A percentile compares a stretch with the other conserved stretches of the same genome.
Evolutionary conservation across 2,797 vertebrate genomes (phyloP).

Genomic region (Pempheris klunzingeri): DNA sequence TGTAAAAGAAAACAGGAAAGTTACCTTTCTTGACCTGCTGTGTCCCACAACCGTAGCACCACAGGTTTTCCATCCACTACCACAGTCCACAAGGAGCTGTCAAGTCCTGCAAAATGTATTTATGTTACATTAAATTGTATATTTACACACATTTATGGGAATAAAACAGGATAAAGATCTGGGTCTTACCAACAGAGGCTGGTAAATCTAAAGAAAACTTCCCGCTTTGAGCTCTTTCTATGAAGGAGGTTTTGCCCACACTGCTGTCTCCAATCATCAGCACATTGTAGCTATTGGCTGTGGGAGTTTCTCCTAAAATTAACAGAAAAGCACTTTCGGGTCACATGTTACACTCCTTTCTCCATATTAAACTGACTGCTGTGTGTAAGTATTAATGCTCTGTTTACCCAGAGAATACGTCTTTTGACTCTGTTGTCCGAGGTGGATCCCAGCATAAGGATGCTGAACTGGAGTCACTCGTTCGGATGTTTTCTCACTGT

Average conservation of each 20-base stretch:
- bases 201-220: slow-evolving; percentile 81
- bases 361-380: neutral
- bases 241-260: slow-evolving; percentile 95
- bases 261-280: slow-evolving; percentile 91
- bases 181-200: slow-evolving; percentile 89
- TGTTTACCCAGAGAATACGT: slow-evolving; percentile 66
- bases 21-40: slow-evolving; percentile 95
- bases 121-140: neutral
- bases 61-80: slow-evolving; percentile 87
- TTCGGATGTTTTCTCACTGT: slow-evolving; percentile 46
- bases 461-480: slow-evolving; percentile 18
- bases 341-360: neutral
- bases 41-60: slow-evolving; percentile 94
- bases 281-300: slow-evolving; percentile 79
- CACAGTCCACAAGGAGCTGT: slow-evolving; percentile 89
- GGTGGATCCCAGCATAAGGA: neutral
- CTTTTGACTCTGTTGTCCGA: slow-evolving; percentile 32
- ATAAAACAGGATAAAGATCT: neutral
- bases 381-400: neutral
- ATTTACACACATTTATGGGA: neutral
- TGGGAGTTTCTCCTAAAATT: slow-evolving; percentile 34
- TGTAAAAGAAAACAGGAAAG: neutral
- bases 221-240: slow-evolving; percentile 86
- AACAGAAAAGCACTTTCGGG: slow-evolving; percentile 22
- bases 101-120: slow-evolving; percentile 86